A percentile compares a stretch with the other conserved stretches of the same genome.
Conservation (phyloP, 1,140 invertebrate genomes). For the Ruditapes philippinarum region DNA sequence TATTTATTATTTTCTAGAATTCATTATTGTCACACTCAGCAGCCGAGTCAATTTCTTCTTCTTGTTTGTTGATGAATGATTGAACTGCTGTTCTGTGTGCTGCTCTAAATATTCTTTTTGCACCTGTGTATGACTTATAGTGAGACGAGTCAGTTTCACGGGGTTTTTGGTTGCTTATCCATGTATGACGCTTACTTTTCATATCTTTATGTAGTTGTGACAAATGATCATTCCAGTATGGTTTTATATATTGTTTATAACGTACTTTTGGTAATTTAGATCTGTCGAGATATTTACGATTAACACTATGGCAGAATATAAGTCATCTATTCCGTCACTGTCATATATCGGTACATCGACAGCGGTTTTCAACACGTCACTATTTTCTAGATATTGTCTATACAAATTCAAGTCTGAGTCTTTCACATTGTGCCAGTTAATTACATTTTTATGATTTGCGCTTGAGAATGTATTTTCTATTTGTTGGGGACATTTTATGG, state of each 20-base stretch:
- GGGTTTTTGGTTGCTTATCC: not conserved
- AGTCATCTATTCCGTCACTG: not conserved
- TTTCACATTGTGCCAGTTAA: not conserved
- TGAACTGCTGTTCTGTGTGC: not conserved
- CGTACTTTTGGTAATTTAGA: not conserved
- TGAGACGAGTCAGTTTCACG: not conserved
- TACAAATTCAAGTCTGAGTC: not conserved
- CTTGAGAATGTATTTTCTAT: not conserved
- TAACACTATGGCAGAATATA: not conserved
- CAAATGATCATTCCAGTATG: not conserved
- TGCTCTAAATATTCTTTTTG: not conserved
- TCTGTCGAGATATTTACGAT: not conserved
- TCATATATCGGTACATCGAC: not conserved
- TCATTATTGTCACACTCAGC: not conserved
- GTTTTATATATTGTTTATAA: slow-evolving; percentile 10
- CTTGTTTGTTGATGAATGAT: not conserved
- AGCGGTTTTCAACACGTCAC: not conserved
- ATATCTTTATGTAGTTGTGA: not conserved
- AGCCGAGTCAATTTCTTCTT: not conserved
- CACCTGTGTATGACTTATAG: not conserved
- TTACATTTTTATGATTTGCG: not conserved
- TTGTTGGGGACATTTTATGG: not conserved
- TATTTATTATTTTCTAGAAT: not conserved
- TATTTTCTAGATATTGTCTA: not conserved
- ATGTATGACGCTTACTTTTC: not conserved